Evolutionary conservation across 2,888 invertebrate genomes (phyloP), one percentile per base, ranked within the genome.

Genomic region (Drosophila bunnanda): DNA sequence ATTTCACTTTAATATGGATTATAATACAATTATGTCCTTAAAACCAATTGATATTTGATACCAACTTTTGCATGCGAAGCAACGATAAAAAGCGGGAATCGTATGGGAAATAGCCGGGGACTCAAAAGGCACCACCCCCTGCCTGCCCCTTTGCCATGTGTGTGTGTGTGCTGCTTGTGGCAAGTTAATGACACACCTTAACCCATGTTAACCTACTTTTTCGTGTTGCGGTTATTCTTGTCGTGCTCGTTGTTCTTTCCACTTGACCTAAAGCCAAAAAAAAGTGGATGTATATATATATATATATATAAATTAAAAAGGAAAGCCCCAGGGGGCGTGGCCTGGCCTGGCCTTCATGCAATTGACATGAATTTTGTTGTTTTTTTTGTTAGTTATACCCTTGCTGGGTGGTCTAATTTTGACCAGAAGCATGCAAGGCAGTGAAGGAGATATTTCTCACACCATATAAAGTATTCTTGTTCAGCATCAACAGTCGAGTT

Each of bases 261-360:
- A 82, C 84, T 83, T 86, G 84, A 83, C 84, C 87, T 58, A 76
- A 81, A 79, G 76, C 64, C 70, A 67, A 73, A 71, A 69, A 60
- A 60, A 36, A 48, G 36, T 36, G 43, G 41, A 52, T 48, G 20
- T 13, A 20, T 30, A 43, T 30, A 13, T 28, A 20, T 54, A 30
- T n/a, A 9, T 20, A 38, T 55, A 41, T 10, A 12, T 32, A 53
- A 65, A 68, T 57, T 38, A 48, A 62, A 57, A 55, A 22, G 32
- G 32, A 44, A 48, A 59, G 59, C 32, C 28, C 20, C 46, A 15
- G 28, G 34, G 36, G 20, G 28, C 30, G 20, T 30, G 32, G 32
- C 64, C 44, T 50, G 56, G 71, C 41, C 46, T 77, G 81, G 81
- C 82, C 83, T 86, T 83, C 71, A 58, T 72, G 81, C 86, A 78